Evolutionary conservation across 2,113 vertebrate species (phyloP).

Genomic region (Gracilinanus agilis): DNA sequence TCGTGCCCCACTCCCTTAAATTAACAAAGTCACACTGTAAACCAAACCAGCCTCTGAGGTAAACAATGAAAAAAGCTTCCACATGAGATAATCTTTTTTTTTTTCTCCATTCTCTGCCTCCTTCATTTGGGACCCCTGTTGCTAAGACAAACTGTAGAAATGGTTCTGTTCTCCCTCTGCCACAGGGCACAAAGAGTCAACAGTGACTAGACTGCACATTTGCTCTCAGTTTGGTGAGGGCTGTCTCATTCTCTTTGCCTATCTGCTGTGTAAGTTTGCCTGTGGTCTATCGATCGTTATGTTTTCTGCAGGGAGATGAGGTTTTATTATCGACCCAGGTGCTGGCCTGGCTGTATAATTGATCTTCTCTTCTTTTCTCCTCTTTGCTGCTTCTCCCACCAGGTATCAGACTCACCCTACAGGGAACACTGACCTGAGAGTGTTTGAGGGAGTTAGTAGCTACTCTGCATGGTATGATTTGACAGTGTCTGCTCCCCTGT

Average conservation of each 20-base stretch:
- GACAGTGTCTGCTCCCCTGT: neutral
- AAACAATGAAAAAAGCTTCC: neutral
- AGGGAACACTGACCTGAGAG: neutral
- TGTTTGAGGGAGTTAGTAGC: neutral
- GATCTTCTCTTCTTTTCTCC: neutral
- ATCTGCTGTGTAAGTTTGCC: neutral
- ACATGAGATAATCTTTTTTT: neutral
- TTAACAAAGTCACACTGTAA: neutral
- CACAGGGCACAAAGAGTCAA: slow-evolving; percentile 30
- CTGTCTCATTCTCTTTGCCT: neutral
- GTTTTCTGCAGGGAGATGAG: slow-evolving; percentile 26
- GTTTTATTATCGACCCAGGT: neutral
- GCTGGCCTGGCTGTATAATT: neutral
- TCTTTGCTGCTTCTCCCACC: neutral
- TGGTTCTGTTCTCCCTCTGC: neutral
- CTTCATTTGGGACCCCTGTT: neutral
- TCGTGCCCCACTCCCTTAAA: neutral
- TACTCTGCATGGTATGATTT: neutral
- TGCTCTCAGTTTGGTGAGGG: accelerated
- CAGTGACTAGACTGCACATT: neutral
- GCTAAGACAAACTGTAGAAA: neutral
- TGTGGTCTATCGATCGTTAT: neutral
- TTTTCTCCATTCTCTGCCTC: neutral
- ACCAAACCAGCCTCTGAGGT: neutral
- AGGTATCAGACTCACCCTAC: neutral